phyloP scores from a whole-genome alignment of 2,113 vertebrate species.

The Leucopsar rothschildi region DNA sequence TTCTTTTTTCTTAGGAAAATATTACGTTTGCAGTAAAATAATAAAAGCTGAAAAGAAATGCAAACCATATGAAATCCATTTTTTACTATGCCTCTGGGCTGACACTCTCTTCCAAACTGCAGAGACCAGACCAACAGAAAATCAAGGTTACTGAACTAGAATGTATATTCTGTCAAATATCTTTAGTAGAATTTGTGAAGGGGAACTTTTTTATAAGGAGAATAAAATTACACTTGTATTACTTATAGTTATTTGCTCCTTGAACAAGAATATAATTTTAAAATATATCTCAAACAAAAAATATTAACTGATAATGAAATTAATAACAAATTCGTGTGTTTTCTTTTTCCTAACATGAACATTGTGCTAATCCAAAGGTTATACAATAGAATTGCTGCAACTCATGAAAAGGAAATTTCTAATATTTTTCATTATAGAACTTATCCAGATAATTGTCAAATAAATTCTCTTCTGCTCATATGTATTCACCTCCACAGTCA shows the following conservation, averaged over 20 bases:
- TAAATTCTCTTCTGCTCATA: background rate
- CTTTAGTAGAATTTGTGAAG: background rate
- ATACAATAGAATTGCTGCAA: background rate
- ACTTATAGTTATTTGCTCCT: background rate
- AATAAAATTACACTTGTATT: background rate
- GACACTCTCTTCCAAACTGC: background rate
- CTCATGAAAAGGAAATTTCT: background rate
- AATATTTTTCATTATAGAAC: background rate
- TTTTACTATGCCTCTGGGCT: background rate
- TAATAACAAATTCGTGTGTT: background rate
- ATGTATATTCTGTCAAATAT: background rate
- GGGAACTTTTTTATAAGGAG: background rate
- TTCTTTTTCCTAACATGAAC: background rate
- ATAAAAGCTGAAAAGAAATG: constrained; percentile 5
- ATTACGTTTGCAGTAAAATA: background rate
- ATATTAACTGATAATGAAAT: background rate
- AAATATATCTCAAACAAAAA: background rate
- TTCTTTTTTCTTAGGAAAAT: constrained; percentile 23
- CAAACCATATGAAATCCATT: constrained; percentile 12
- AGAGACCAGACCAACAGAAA: background rate
- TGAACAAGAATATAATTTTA: background rate
- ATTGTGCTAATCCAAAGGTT: background rate
- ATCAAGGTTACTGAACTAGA: background rate
- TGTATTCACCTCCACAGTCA: background rate
- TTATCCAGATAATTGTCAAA: background rate